phyloP scores from a whole-genome alignment of 2,113 vertebrate genomes.

The Salvelinus alpinus region DNA sequence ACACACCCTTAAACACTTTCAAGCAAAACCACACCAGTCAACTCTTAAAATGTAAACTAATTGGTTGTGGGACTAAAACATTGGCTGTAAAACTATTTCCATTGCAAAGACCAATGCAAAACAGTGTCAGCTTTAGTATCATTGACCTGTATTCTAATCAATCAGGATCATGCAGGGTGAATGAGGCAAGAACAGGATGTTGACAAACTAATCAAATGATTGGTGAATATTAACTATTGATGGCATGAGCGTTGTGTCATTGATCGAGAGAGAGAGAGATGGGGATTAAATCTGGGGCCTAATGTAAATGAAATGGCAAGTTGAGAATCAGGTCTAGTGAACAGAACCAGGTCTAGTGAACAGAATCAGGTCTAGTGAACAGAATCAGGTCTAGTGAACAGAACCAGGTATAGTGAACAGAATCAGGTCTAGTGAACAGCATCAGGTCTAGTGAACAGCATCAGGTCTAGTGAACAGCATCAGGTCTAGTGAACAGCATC shows the following conservation, averaged over 20 bases:
- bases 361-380: too few relatives aligned
- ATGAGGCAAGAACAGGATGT: background rate
- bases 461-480: too few relatives aligned
- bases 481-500: too few relatives aligned
- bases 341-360: too few relatives aligned
- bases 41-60: background rate
- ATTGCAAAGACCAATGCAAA: background rate
- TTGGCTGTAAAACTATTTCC: background rate
- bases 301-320: background rate
- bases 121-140: background rate
- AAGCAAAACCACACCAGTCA: background rate
- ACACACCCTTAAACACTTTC: background rate
- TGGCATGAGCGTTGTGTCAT: background rate
- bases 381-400: too few relatives aligned
- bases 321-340: background rate
- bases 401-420: too few relatives aligned
- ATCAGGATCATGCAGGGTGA: background rate
- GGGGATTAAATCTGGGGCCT: background rate
- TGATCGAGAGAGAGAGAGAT: background rate
- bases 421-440: too few relatives aligned
- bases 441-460: too few relatives aligned
- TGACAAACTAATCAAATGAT: background rate
- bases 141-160: background rate
- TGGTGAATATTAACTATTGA: background rate
- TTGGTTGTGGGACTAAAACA: too few relatives aligned